Conservation (phyloP, 2,888 invertebrate species). For the Herminia tarsipennalis region DNA sequence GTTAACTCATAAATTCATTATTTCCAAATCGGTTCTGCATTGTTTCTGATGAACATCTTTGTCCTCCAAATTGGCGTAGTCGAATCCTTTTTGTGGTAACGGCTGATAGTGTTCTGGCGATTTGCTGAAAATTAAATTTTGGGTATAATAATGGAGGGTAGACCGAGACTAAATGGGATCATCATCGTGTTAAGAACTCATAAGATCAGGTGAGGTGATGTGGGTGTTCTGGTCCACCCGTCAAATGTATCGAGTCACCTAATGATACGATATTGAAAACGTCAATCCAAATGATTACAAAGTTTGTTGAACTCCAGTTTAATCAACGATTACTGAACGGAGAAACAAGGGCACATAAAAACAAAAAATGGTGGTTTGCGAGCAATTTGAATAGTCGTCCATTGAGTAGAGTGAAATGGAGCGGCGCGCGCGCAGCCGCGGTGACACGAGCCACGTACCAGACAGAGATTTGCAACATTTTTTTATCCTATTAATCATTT, state of each 20-base stretch:
- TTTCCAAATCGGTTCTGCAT: conserved; percentile 74
- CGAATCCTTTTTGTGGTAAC: conserved; percentile 58
- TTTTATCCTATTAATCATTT: conserved; percentile 31
- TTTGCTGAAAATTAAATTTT: conserved; percentile 73
- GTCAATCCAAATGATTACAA: conserved; percentile 42
- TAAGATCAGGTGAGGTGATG: conserved; percentile 40
- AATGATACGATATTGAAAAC: conserved; percentile 53
- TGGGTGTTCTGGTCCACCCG: conserved; percentile 44
- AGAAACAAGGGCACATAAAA: conserved; percentile 61
- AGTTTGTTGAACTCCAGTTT: conserved; percentile 66
- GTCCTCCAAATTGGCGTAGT: conserved; percentile 70
- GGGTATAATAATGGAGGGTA: conserved; percentile 56
- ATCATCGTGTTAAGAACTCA: conserved; percentile 56
- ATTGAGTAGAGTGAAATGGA: conserved; percentile 71
- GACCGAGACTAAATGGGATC: conserved; percentile 62
- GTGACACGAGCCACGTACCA: conserved; percentile 72
- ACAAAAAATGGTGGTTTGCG: conserved; percentile 62
- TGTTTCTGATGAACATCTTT: conserved; percentile 82
- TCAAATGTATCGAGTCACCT: conserved; percentile 42
- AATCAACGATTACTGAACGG: conserved; percentile 63
- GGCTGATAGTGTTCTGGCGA: conserved; percentile 56
- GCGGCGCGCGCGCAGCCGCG: conserved; percentile 60
- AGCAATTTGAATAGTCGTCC: conserved; percentile 69
- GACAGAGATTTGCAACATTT: conserved; percentile 59
- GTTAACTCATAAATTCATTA: conserved; percentile 74